Evolutionary conservation across 2,113 vertebrate genomes (phyloP).

Genomic region (Craseonycteris thonglongyai): DNA sequence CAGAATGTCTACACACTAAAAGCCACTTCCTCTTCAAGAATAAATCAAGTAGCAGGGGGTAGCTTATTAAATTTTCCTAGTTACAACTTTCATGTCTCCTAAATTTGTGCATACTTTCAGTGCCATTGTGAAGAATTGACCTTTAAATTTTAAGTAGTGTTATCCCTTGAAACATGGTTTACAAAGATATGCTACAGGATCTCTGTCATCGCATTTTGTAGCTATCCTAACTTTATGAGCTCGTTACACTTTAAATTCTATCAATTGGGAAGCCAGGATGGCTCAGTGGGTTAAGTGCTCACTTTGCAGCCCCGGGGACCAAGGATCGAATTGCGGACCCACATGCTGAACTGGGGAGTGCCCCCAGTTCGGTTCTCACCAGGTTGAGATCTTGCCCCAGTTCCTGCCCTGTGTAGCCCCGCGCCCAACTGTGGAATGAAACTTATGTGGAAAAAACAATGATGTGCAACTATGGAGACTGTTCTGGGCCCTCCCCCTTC

Average conservation of each 20-base stretch:
- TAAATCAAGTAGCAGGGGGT: neutral
- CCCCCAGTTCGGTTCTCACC: too few relatives aligned
- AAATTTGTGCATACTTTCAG: neutral
- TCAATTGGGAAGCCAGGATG: too few relatives aligned
- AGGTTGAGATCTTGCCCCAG: too few relatives aligned
- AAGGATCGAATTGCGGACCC: too few relatives aligned
- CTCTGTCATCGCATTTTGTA: neutral
- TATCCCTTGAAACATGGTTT: neutral
- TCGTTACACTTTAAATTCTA: neutral
- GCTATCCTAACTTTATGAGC: neutral
- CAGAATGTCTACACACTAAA: neutral
- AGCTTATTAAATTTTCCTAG: neutral
- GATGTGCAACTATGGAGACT: too few relatives aligned
- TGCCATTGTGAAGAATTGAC: neutral
- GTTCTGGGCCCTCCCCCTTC: too few relatives aligned
- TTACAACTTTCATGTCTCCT: neutral
- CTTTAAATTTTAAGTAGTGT: neutral
- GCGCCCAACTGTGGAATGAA: too few relatives aligned
- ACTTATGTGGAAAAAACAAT: too few relatives aligned
- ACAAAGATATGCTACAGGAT: neutral
- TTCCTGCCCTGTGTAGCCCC: too few relatives aligned
- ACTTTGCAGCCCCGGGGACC: too few relatives aligned
- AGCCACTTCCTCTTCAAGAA: neutral
- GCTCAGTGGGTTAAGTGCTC: too few relatives aligned
- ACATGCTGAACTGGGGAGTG: too few relatives aligned